Conservation (phyloP, 2,113 vertebrate species). For the Alosa alosa region DNA sequence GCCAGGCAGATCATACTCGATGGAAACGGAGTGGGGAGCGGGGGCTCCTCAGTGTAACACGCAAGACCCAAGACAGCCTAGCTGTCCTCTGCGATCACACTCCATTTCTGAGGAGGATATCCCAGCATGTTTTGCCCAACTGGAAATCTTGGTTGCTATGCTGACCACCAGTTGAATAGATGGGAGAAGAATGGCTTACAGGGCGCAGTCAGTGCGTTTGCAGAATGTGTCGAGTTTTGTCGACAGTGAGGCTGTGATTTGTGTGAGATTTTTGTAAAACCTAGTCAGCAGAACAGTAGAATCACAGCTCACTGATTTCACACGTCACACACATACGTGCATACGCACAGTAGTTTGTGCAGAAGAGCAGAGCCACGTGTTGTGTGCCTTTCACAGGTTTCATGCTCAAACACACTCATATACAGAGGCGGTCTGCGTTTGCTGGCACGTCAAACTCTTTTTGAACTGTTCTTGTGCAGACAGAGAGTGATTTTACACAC, state of each 20-base stretch:
- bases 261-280: too few species aligned
- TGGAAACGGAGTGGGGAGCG: too few species aligned
- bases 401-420: too few species aligned
- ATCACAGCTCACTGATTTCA: not conserved
- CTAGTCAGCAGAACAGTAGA: too few species aligned
- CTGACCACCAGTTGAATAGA: not conserved
- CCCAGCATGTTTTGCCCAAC: too few species aligned
- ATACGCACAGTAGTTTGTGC: too few species aligned
- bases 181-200: not conserved
- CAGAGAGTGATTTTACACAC: too few species aligned
- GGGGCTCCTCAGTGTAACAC: not conserved
- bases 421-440: too few species aligned
- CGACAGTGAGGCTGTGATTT: too few species aligned
- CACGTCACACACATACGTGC: conserved; percentile 1
- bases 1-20: not conserved
- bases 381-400: too few species aligned
- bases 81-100: not conserved
- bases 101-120: not conserved
- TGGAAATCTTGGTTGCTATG: not conserved
- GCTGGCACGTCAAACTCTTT: not conserved
- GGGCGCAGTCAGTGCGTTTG: not conserved
- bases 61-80: not conserved
- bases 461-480: not conserved
- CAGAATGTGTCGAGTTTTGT: too few species aligned
- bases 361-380: too few species aligned